These are phyloP conservation scores for Pristionchus exspectatus DNA, from an alignment of 2,888 invertebrate genomes.

Conservation along the genomic window DNA sequence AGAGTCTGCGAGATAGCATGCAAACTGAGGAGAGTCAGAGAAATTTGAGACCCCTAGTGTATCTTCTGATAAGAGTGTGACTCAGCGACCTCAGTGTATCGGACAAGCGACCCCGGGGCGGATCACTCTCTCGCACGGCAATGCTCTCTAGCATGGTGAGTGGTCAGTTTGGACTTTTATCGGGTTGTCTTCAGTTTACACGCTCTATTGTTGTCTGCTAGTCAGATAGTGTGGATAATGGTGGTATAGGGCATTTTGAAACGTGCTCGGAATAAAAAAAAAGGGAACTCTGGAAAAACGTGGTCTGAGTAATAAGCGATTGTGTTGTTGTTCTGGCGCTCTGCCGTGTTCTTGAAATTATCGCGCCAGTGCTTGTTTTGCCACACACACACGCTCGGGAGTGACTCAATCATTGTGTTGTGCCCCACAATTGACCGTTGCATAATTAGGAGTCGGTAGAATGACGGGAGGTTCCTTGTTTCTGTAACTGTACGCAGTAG, in stretches of 20 bases:
- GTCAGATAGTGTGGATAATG: too few species aligned
- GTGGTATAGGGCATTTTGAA: too few species aligned
- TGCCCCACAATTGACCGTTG: background rate
- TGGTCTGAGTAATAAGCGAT: background rate
- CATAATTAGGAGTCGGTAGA: background rate
- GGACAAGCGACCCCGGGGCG: background rate
- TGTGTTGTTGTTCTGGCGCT: background rate
- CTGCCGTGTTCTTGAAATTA: background rate
- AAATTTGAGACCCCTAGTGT: background rate
- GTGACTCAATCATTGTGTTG: constrained; percentile 23
- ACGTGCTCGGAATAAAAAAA: too few species aligned
- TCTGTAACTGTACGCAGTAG: too few species aligned
- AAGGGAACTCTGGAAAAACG: too few species aligned
- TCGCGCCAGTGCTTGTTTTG: constrained; percentile 10
- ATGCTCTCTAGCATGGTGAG: background rate
- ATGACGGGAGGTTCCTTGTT: background rate
- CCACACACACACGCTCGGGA: background rate
- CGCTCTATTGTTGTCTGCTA: background rate
- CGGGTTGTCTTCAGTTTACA: background rate
- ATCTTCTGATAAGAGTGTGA: constrained; percentile 26
- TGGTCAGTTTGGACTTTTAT: background rate
- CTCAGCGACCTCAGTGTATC: background rate
- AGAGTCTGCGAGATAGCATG: background rate
- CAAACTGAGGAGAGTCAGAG: background rate
- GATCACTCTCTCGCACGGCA: background rate